Conservation (phyloP, 2,888 invertebrate species). For the Altica lythri region DNA sequence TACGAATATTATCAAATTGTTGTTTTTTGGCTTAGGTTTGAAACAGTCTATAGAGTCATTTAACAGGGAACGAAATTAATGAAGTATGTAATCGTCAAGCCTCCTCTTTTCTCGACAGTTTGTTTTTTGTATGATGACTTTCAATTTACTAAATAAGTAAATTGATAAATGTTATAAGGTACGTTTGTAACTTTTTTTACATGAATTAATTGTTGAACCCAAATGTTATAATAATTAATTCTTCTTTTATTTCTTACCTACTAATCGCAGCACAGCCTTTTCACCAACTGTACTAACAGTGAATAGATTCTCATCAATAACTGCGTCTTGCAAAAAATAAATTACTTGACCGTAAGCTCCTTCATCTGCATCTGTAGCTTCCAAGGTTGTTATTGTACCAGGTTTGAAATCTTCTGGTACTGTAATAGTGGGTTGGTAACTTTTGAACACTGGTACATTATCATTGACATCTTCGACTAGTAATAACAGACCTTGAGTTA, state of each 20-base stretch:
- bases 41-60: too few species aligned
- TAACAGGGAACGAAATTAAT: too few species aligned
- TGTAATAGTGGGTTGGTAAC: constrained; percentile 81
- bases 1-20: too few species aligned
- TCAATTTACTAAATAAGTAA: too few species aligned
- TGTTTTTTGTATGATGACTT: too few species aligned
- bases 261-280: constrained; percentile 79
- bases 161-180: too few species aligned
- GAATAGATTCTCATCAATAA: constrained; percentile 77
- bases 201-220: too few species aligned
- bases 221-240: too few species aligned
- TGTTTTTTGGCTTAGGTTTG: too few species aligned
- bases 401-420: constrained; percentile 80
- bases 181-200: too few species aligned
- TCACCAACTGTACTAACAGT: constrained; percentile 82
- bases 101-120: too few species aligned
- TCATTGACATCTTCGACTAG: constrained; percentile 92
- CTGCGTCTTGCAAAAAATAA: constrained; percentile 82
- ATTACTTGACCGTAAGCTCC: constrained; percentile 92
- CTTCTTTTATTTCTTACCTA: constrained; percentile 59
- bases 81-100: too few species aligned
- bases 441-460: constrained; percentile 85
- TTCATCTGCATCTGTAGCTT: constrained; percentile 88
- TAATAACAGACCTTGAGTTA: constrained; percentile 85
- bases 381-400: constrained; percentile 76